phyloP scores from a whole-genome alignment of 2,888 invertebrate genomes.

The Catotricha subobsoleta region DNA sequence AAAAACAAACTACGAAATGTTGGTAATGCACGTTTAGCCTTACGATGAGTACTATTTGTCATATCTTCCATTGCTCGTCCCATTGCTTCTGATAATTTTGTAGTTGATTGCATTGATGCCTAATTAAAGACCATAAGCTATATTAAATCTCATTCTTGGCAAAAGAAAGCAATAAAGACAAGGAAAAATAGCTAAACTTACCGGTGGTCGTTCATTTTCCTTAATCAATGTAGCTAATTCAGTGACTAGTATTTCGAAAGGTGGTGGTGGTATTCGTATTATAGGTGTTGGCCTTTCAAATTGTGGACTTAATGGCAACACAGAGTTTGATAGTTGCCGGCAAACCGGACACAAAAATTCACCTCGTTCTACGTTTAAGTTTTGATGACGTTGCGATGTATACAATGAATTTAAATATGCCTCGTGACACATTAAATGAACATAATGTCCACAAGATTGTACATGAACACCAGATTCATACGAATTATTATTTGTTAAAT shows the following conservation, averaged over 20 bases:
- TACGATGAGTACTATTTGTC: slow-evolving; percentile 70
- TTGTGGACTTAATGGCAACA: slow-evolving; percentile 64
- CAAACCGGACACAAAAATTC: slow-evolving; percentile 94
- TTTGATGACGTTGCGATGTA: slow-evolving; percentile 56
- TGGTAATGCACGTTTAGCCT: slow-evolving; percentile 47
- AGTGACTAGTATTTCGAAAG: slow-evolving; percentile 26
- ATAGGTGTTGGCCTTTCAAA: slow-evolving; percentile 46
- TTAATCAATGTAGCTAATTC: slow-evolving; percentile 41
- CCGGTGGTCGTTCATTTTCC: slow-evolving; percentile 46
- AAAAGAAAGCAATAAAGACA: too few species aligned
- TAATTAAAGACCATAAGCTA: slow-evolving; percentile 13
- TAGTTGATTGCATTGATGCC: slow-evolving; percentile 34
- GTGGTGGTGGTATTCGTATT: slow-evolving; percentile 30
- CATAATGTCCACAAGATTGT: slow-evolving; percentile 91
- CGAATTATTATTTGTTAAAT: slow-evolving; percentile 58
- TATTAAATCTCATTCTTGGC: too few species aligned
- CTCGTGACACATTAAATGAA: slow-evolving; percentile 86
- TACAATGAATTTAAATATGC: slow-evolving; percentile 75
- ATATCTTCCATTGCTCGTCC: slow-evolving; percentile 88
- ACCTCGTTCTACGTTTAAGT: slow-evolving; percentile 53
- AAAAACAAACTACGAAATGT: slow-evolving; percentile 62
- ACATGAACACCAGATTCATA: slow-evolving; percentile 88
- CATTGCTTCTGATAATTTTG: slow-evolving; percentile 70
- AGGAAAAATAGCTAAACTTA: slow-evolving; percentile 28
- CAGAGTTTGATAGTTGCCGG: slow-evolving; percentile 77